Evolutionary conservation across 2,797 vertebrate species (phyloP), one percentile per base, ranked within the genome.

Genomic region (Huso huso): DNA sequence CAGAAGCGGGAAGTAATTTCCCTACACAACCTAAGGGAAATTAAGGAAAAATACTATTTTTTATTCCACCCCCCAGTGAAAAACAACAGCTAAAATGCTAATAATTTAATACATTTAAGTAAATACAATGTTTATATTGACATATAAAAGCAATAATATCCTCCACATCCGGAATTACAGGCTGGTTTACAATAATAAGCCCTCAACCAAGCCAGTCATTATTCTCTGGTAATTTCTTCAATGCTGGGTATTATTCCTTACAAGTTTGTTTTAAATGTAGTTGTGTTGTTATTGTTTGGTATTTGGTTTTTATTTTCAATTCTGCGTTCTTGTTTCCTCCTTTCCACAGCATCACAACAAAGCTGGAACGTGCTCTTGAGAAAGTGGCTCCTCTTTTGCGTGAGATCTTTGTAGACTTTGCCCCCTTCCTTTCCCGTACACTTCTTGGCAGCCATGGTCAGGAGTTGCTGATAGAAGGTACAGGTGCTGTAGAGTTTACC

Each of bases 391-490:
- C 97, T 8, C 88, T 99, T 99, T 84, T 55, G 53, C n/a, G 53
- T 55, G 66, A 7, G 57, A 49, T 11, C 49, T 67, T 99, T 80
- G 97, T 99, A 84, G 97, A 99, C 83, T 99, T 99, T 80, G 96
- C 96, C 1, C 1, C 96, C 61, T 99, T 98, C 84, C 85, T 99
- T 48, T 99, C 97, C 61, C 89, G 96, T 77, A 99, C 97, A 2
- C 84, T 99, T 78, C 84, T 99, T 84, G 97, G 96, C 81, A 99
- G 96, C 85, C 97, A 99, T 79, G 97, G 97, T 87, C 97, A 99
- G 91, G 97, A 99, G 75, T 90, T 99, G 81, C 90, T 99, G 86
- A 99, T 99, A 88, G 49, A 59, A 61, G 66, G 61, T 61, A 88
- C 69, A 71, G 71, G 75, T 76, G 71, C 75, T 71, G 52, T 60